These are phyloP conservation scores for Megaceryle alcyon DNA, from an alignment of 2,797 vertebrate genomes.

Conservation along the genomic window DNA sequence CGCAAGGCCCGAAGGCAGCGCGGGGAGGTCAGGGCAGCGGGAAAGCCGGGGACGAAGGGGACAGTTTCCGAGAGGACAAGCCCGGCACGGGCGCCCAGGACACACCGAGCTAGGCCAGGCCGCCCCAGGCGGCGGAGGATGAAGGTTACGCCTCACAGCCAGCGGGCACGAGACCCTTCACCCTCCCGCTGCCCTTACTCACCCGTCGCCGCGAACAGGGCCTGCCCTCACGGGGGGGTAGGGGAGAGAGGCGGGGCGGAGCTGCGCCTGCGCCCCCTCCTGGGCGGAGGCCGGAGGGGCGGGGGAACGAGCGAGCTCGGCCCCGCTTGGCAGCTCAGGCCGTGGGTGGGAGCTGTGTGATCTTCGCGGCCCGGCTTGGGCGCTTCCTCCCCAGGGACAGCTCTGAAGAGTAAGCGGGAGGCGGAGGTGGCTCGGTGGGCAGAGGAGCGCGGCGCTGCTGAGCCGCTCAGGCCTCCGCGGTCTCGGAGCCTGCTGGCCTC, in stretches of 20 bases:
- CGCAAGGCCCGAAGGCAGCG: not conserved
- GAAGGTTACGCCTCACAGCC: fast-evolving
- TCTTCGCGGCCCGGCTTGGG: too few species aligned
- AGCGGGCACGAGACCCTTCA: fast-evolving
- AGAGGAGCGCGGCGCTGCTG: too few species aligned
- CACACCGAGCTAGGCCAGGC: too few species aligned
- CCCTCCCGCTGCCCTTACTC: fast-evolving
- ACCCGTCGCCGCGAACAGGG: fast-evolving
- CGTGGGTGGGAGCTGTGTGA: too few species aligned
- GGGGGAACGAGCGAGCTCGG: too few species aligned
- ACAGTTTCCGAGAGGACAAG: not conserved
- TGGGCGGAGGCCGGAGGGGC: not conserved
- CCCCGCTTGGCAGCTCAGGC: not conserved
- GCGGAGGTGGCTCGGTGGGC: fast-evolving
- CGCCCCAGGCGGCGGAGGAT: too few species aligned
- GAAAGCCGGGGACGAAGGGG: not conserved
- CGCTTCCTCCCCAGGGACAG: not conserved
- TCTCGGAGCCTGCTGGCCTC: too few species aligned
- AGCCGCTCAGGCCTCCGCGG: too few species aligned
- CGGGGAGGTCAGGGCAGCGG: not conserved
- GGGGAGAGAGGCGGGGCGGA: too few species aligned
- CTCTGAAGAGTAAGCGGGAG: fast-evolving
- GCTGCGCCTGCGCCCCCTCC: not conserved
- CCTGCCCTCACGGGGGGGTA: not conserved
- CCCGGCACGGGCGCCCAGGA: too few species aligned